Evolutionary conservation across 1,140 invertebrate species (phyloP).

Genomic region (Papilio xuthus): DNA sequence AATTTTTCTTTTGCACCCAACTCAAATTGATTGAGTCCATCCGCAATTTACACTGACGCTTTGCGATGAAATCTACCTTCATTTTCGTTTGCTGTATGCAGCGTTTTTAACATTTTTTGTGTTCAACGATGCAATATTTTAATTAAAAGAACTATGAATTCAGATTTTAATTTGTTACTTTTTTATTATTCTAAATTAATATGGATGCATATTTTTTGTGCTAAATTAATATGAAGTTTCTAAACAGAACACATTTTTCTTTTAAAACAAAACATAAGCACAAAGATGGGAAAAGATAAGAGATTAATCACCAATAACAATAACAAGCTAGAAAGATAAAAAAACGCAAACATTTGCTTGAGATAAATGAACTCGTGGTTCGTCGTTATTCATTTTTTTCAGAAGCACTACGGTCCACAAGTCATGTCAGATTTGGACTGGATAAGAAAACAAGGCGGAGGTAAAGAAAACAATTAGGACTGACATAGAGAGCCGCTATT

Average conservation of each 20-base stretch:
- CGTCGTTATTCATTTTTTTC: background rate
- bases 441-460: slow-evolving; percentile 48
- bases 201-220: background rate
- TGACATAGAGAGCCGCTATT: slow-evolving; percentile 73
- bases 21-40: slow-evolving; percentile 70
- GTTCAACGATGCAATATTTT: background rate
- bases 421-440: slow-evolving; percentile 39
- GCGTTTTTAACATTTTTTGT: background rate
- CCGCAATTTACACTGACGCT: slow-evolving; percentile 53
- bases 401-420: slow-evolving; percentile 8
- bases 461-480: slow-evolving; percentile 77
- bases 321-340: background rate
- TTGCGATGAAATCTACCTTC: slow-evolving; percentile 5
- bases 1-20: slow-evolving; percentile 64
- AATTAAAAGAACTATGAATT: background rate
- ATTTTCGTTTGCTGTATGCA: slow-evolving; percentile 14
- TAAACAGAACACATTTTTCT: background rate
- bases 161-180: background rate
- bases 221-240: too few species aligned
- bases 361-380: background rate
- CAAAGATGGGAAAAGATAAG: too few species aligned
- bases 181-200: background rate
- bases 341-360: background rate
- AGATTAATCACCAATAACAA: too few species aligned
- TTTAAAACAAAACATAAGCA: too few species aligned